Evolutionary conservation across 2,888 invertebrate genomes (phyloP), one percentile per base, ranked within the genome.

Genomic region (Agrochola lychnidis): DNA sequence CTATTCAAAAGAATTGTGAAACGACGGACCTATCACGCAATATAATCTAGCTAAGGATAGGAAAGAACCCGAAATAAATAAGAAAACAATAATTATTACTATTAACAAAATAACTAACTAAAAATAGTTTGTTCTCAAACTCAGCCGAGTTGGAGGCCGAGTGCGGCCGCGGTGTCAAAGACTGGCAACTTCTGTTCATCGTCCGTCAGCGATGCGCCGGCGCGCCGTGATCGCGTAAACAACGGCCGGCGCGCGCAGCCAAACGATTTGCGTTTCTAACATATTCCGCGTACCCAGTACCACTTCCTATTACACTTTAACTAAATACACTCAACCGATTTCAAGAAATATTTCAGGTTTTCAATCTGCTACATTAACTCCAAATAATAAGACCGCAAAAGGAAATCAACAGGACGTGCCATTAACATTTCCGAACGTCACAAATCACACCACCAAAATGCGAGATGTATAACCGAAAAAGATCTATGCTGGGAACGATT

Each of bases 371-470:
- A 45, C 66, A 86, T 79, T 84, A 87, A 84, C 79, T 82, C 63
- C 57, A 77, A 78, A 79, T 70, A 83, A 87, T 86, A 86, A 82
- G 84, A 85, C 77, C 88, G 87, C 89, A 92, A 92, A 93, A 92
- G 92, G 92, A 94, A 92, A 93, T 92, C 93, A 89, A 93, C 93
- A 92, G 92, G 92, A 93, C 93, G 92, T 94, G 93, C 94, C 94
- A 94, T 95, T 94, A 95, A 95, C 94, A 94, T 96, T 95, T 96
- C 95, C 95, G 94, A 95, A 95, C 95, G 96, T 96, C 96, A 96
- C 96, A 96, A 96, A 96, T 96, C 96, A 96, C 96, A 96, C 96
- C 95, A 95, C 91, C 96, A 95, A 96, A 96, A 96, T 96, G 94
- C 95, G 95, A 95, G 95, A 96, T 96, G 95, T 95, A 95, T 95